Evolutionary conservation across 2,797 vertebrate species (phyloP).

Genomic region (Notamacropus eugenii): DNA sequence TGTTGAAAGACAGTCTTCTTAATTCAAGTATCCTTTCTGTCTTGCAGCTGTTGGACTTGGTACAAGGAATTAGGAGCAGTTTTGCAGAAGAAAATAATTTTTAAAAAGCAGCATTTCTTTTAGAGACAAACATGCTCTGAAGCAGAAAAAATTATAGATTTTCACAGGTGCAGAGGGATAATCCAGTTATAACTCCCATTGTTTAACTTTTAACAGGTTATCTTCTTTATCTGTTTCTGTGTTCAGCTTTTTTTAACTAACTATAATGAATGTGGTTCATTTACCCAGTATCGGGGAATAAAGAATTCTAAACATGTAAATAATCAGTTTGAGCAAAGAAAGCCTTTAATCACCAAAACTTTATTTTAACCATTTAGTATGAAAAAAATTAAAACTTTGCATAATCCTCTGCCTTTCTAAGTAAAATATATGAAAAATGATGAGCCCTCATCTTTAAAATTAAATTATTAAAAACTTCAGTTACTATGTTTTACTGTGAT

Average conservation of each 20-base stretch:
- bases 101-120: background rate
- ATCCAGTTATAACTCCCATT: background rate
- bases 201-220: background rate
- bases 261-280: background rate
- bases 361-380: background rate
- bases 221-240: background rate
- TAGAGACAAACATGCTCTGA: background rate
- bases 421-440: background rate
- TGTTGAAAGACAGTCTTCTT: conserved; percentile 70
- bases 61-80: background rate
- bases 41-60: conserved; percentile 47
- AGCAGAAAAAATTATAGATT: background rate
- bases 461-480: background rate
- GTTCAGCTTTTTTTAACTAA: background rate
- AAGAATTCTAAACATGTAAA: background rate
- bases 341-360: background rate
- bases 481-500: background rate
- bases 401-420: background rate
- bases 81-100: background rate
- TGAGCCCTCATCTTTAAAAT: background rate
- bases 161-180: background rate
- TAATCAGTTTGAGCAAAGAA: background rate
- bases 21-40: conserved; percentile 65
- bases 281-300: background rate
- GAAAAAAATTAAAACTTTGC: background rate